Percentiles rank a stretch among this genome's conserved stretches.
phyloP scores from a whole-genome alignment of 2,888 invertebrate species.

The Anagyrus pseudococci region DNA sequence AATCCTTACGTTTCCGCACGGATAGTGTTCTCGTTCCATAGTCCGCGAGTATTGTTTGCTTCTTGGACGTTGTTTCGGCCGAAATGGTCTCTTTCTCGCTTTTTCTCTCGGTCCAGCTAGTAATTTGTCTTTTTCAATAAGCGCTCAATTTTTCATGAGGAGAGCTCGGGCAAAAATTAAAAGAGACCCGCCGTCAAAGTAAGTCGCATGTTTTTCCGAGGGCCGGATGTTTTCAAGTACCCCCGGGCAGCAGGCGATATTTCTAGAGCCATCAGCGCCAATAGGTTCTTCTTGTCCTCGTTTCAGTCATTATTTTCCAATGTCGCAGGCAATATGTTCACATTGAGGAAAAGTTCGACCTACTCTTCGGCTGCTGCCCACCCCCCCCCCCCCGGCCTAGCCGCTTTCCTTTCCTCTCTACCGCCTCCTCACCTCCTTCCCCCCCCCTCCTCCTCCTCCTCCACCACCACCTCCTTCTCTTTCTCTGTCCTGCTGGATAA shows the following conservation, averaged over 20 bases:
- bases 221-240: slow-evolving; percentile 34
- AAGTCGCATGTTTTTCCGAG: slow-evolving; percentile 22
- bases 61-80: too few species aligned
- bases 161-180: slow-evolving; percentile 6
- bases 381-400: slow-evolving; percentile 7
- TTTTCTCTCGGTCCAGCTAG: too few species aligned
- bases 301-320: slow-evolving; percentile 47
- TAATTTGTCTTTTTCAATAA: too few species aligned
- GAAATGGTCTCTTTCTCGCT: too few species aligned
- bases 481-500: slow-evolving; percentile 38
- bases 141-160: too few species aligned
- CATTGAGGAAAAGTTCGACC: slow-evolving; percentile 44
- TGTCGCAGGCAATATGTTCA: slow-evolving; percentile 48
- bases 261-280: slow-evolving; percentile 36
- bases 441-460: too few species aligned
- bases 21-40: too few species aligned
- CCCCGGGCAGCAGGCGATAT: slow-evolving; percentile 21
- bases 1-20: too few species aligned
- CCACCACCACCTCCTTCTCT: neutral
- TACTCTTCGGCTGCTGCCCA: slow-evolving; percentile 16
- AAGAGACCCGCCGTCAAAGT: slow-evolving; percentile 23
- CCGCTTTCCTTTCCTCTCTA: neutral
- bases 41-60: too few species aligned
- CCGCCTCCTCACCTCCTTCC: too few species aligned
- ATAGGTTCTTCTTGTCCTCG: slow-evolving; percentile 39